These are phyloP conservation scores for Nomada flava DNA, from an alignment of 2,888 invertebrate genomes.

Conservation along the genomic window DNA sequence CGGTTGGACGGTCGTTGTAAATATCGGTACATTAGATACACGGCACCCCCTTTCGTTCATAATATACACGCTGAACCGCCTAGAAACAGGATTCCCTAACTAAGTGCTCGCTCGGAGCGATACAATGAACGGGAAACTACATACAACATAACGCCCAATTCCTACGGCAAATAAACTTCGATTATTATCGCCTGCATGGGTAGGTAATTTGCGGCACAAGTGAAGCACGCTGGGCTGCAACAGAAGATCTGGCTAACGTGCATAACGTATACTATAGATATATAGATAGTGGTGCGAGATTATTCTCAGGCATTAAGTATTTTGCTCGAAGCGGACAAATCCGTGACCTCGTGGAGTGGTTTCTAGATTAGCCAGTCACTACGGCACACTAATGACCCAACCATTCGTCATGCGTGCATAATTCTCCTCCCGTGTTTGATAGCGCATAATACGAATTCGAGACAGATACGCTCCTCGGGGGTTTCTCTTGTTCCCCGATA, in stretches of 20 bases:
- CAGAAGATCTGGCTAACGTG: constrained; percentile 3
- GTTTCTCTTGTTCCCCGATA: constrained; percentile 6
- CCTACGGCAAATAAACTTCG: constrained; percentile 21
- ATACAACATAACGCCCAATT: constrained; percentile 12
- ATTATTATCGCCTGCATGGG: constrained; percentile 22
- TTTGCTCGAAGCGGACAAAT: constrained; percentile 20
- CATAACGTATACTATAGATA: no score
- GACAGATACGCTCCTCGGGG: not conserved
- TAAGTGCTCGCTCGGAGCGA: constrained; percentile 28
- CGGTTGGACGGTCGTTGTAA: not conserved
- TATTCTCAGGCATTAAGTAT: constrained; percentile 10
- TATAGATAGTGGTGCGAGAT: not conserved
- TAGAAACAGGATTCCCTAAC: constrained; percentile 19
- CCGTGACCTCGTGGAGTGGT: constrained; percentile 26
- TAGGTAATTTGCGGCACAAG: constrained; percentile 26
- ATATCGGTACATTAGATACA: not conserved
- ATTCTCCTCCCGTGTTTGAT: constrained; percentile 39
- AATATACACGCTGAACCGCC: not conserved
- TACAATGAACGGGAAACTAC: constrained; percentile 13
- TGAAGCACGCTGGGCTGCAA: not conserved
- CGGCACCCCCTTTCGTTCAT: not conserved
- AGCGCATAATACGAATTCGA: constrained; percentile 28
- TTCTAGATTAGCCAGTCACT: constrained; percentile 53
- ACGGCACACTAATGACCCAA: constrained; percentile 35
- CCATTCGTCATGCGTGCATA: constrained; percentile 48